Conservation (phyloP, 2,113 vertebrate species). For the Bubalus kerabau region DNA sequence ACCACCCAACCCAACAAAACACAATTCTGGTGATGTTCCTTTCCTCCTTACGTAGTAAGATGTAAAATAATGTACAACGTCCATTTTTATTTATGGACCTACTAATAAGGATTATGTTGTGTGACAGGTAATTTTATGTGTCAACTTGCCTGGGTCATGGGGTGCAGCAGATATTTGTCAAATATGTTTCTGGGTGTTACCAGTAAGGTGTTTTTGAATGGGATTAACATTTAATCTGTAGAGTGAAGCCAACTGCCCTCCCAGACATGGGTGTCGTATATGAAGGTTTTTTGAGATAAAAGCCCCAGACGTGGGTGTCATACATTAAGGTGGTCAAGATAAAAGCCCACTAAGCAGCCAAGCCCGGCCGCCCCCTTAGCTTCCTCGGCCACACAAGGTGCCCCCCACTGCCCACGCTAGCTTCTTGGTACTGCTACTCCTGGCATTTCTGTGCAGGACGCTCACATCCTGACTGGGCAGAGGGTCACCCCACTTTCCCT, state of each 20-base stretch:
- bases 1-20: neutral
- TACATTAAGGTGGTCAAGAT: neutral
- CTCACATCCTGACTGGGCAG: neutral
- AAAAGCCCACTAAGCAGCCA: neutral
- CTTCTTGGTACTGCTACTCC: neutral
- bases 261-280: no score
- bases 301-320: neutral
- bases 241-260: neutral
- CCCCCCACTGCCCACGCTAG: neutral
- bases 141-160: neutral
- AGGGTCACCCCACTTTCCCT: neutral
- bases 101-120: neutral
- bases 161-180: neutral
- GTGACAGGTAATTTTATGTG: neutral
- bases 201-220: neutral
- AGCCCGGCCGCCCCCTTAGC: neutral
- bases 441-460: neutral
- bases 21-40: neutral
- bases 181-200: neutral
- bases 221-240: neutral
- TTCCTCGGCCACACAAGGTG: neutral
- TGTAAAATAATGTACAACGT: neutral
- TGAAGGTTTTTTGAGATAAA: neutral
- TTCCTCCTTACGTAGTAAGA: neutral
- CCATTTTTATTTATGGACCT: neutral